phyloP scores from a whole-genome alignment of 2,113 vertebrate species.

The Talpa occidentalis region DNA sequence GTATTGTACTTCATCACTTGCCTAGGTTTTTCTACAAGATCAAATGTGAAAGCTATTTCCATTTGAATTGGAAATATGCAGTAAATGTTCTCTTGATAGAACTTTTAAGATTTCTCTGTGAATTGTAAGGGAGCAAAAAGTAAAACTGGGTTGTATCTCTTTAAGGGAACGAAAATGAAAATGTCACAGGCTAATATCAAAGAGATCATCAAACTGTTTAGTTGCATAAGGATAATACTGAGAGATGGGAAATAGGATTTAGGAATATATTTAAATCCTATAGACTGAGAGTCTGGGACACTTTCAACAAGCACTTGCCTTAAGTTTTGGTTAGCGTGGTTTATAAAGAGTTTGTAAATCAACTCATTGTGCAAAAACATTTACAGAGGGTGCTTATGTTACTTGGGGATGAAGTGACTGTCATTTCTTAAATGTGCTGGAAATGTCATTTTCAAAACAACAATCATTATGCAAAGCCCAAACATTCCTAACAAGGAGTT shows the following conservation, averaged over 20 bases:
- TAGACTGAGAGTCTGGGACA: neutral
- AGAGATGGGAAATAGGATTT: slow-evolving; percentile 57
- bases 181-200: slow-evolving; percentile 38
- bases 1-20: slow-evolving; percentile 72
- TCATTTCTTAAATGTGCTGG: neutral
- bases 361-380: neutral
- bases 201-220: slow-evolving; percentile 42
- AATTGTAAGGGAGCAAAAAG: slow-evolving; percentile 4
- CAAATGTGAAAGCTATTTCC: slow-evolving; percentile 80
- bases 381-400: neutral
- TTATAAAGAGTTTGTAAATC: slow-evolving; percentile 23
- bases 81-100: slow-evolving; percentile 65
- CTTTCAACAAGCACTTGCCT: neutral
- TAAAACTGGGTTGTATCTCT: slow-evolving; percentile 31
- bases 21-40: slow-evolving; percentile 71
- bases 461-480: neutral
- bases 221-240: neutral
- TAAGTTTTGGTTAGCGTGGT: slow-evolving; percentile 12
- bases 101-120: slow-evolving; percentile 63
- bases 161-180: slow-evolving; percentile 44
- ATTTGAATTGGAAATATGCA: slow-evolving; percentile 76
- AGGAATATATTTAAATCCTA: slow-evolving; percentile 20
- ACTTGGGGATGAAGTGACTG: neutral
- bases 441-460: neutral
- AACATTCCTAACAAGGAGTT: neutral